Percentiles rank a stretch among this genome's conserved stretches.
phyloP scores from a whole-genome alignment of 1,140 invertebrate species.

The Halyomorpha halys region DNA sequence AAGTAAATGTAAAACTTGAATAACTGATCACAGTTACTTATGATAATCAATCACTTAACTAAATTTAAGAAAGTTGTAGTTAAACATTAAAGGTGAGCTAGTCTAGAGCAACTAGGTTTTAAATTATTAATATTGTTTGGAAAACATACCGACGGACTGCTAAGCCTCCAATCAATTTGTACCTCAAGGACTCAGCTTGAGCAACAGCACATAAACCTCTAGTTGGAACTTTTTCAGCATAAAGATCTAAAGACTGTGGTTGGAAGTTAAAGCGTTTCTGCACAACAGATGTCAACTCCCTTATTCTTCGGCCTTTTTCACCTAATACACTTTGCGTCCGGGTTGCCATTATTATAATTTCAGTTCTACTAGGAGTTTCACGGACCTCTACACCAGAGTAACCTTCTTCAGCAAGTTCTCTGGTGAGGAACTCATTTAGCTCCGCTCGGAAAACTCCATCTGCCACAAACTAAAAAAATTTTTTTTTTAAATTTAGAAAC shows the following conservation, averaged over 20 bases:
- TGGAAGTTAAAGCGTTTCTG: slow-evolving; percentile 96
- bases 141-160: slow-evolving; percentile 60
- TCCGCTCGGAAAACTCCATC: slow-evolving; percentile 99
- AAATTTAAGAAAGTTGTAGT: too few relatives aligned
- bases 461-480: slow-evolving; percentile 71
- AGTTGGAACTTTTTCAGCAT: slow-evolving; percentile 97
- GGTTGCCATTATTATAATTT: slow-evolving; percentile 99
- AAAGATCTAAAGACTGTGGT: slow-evolving; percentile 85
- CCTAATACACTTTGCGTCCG: slow-evolving; percentile 95
- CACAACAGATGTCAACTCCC: slow-evolving; percentile 95
- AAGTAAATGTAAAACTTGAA: too few relatives aligned
- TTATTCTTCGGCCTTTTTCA: slow-evolving; percentile 86
- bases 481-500: too few relatives aligned
- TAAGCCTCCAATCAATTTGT: slow-evolving; percentile 90
- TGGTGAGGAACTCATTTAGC: slow-evolving; percentile 95
- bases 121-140: background rate
- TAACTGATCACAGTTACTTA: too few relatives aligned
- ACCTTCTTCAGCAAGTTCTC: slow-evolving; percentile 98
- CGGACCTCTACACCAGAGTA: slow-evolving; percentile 98
- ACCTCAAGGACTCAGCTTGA: slow-evolving; percentile 92
- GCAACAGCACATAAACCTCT: slow-evolving; percentile 97
- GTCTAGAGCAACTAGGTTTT: too few relatives aligned
- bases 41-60: too few relatives aligned
- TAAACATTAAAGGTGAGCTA: too few relatives aligned
- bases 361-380: slow-evolving; percentile 83